Percentiles rank a stretch among this genome's conserved stretches.
Conservation (phyloP, 2,797 vertebrate species). For the Vespertilio murinus region DNA sequence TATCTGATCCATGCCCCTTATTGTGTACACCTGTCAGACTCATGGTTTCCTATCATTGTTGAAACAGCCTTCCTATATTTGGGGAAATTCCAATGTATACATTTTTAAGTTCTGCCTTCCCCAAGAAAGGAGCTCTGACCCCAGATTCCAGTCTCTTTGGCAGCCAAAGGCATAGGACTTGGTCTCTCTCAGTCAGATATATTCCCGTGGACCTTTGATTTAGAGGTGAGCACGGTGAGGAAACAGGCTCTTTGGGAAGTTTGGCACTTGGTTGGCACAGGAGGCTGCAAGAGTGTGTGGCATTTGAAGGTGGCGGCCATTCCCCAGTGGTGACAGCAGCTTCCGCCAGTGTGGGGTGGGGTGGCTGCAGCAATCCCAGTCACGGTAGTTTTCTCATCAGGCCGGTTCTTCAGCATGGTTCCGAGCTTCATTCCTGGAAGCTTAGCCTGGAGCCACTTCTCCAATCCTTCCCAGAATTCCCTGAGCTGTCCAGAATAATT, state of each 20-base stretch:
- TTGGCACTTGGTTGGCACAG: neutral
- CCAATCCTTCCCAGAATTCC: neutral
- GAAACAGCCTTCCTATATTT: neutral
- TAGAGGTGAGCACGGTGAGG: neutral
- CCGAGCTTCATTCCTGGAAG: conserved; percentile 24
- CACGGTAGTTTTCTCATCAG: neutral
- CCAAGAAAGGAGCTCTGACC: neutral
- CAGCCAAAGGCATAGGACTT: neutral
- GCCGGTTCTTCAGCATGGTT: conserved; percentile 29
- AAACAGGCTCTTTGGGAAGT: neutral
- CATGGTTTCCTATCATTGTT: neutral
- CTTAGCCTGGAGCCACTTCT: neutral
- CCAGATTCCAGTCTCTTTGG: neutral
- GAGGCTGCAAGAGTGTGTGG: neutral
- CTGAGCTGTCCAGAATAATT: neutral
- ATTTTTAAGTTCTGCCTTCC: neutral
- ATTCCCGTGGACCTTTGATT: neutral
- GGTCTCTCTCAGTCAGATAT: neutral
- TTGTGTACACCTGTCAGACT: neutral
- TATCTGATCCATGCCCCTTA: neutral
- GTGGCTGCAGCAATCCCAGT: neutral
- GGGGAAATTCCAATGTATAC: neutral
- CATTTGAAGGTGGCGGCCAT: neutral
- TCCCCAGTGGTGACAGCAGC: neutral
- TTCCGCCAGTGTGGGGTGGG: neutral